These are phyloP conservation scores for Myotis planiceps DNA, from an alignment of 2,797 vertebrate genomes.

Conservation along the genomic window DNA sequence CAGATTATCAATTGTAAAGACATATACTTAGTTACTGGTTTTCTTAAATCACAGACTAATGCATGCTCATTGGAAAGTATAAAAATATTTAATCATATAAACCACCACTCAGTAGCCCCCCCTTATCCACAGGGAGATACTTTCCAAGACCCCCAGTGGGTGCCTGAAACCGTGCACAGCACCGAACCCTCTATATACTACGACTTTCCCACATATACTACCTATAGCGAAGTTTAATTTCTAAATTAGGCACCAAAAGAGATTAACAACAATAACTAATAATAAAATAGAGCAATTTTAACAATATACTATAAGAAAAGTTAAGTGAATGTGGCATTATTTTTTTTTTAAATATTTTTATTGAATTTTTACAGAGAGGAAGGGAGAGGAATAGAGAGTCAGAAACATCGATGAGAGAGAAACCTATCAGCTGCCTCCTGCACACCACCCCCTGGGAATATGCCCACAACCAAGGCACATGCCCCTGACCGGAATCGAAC, in stretches of 20 bases:
- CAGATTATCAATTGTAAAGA: not conserved
- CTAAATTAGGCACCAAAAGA: not conserved
- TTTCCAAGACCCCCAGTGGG: not conserved
- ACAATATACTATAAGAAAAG: not conserved
- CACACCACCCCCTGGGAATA: too few species aligned
- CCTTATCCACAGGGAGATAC: not conserved
- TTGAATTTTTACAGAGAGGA: too few species aligned
- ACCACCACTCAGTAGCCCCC: not conserved
- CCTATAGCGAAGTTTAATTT: not conserved
- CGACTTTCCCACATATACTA: not conserved
- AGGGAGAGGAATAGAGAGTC: too few species aligned
- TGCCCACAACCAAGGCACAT: too few species aligned
- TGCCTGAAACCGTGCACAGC: not conserved
- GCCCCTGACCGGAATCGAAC: too few species aligned
- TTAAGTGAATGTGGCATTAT: too few species aligned
- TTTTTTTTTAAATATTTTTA: too few species aligned
- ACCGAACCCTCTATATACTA: not conserved
- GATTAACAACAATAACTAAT: not conserved
- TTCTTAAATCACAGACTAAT: slow-evolving; percentile 1
- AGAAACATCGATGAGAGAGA: too few species aligned
- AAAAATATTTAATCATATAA: not conserved
- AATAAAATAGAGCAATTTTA: not conserved
- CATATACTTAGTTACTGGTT: not conserved
- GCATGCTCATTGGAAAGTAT: not conserved
- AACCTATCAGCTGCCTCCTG: too few species aligned